Evolutionary conservation across 2,888 invertebrate species (phyloP), one percentile per base, ranked within the genome.

Genomic region (Aquatica leii): DNA sequence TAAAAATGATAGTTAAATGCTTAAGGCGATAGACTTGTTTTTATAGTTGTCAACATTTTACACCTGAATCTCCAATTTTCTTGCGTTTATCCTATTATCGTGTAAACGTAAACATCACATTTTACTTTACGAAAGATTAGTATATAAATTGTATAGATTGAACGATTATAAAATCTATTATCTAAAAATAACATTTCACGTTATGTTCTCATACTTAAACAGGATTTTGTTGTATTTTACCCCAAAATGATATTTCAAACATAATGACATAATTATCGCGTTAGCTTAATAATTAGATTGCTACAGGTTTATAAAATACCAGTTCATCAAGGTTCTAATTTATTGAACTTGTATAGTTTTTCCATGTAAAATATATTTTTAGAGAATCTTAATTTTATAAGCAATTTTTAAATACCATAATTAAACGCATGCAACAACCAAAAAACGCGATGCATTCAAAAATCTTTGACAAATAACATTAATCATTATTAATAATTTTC

Each of bases 11-110:
- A 60, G 56, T 46, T 53, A 57, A 64, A 40, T 55, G 62, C 65
- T 59, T 18, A 12, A 50, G 58, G 65, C 62, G 59, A 66, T 66
- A 62, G 62, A 66, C 62, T 53, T 55, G 62, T 57, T 58, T 57
- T 55, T 31, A 53, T 65, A 62, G 41, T 59, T 66, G 57, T 55
- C 65, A 62, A 59, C 62, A 66, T 66, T 66, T 62, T 54, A 54
- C 56, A 59, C 50, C 37, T 18, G 9, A 60, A 24, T 20, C 35
- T 48, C 8, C 53, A 41, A 59, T 49, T 41, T 46, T 34, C n/a
- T 53, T 53, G 18, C 46, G 37, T 59, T 53, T 41, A 60, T 37
- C 48, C 9, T 20, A 43, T 18, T 60, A 54, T 63, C 55, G 20
- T 51, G 50, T 58, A 63, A 63, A 63, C 59, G 59, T 63, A 54